phyloP scores from a whole-genome alignment of 2,113 vertebrate species.

The Ciconia stormi region DNA sequence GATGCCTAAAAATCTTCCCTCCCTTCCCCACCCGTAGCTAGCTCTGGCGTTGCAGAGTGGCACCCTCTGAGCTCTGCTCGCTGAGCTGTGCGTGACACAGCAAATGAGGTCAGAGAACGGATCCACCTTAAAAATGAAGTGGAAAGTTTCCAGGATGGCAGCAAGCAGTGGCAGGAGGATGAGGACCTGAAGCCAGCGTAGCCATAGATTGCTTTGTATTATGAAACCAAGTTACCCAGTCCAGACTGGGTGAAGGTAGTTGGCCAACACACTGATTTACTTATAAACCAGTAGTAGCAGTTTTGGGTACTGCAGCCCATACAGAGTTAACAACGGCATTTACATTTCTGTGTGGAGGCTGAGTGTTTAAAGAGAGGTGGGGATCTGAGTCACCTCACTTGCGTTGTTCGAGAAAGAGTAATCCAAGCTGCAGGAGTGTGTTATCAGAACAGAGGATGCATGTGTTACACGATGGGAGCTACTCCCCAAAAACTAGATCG shows the following conservation, averaged over 20 bases:
- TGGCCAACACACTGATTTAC: background rate
- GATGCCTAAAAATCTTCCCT: background rate
- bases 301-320: background rate
- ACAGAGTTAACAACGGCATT: background rate
- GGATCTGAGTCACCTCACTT: background rate
- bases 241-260: background rate
- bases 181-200: background rate
- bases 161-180: background rate
- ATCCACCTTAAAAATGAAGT: background rate
- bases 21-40: background rate
- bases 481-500: background rate
- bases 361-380: background rate
- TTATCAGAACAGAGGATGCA: background rate
- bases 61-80: background rate
- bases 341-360: background rate
- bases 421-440: background rate
- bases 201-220: background rate
- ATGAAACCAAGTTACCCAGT: background rate
- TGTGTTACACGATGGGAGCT: background rate
- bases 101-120: background rate
- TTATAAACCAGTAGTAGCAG: background rate
- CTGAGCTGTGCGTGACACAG: rapidly evolving
- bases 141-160: background rate
- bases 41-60: background rate
- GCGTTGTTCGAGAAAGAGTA: background rate